Conservation (phyloP, 2,888 invertebrate genomes). For the Drosophila formosana region DNA sequence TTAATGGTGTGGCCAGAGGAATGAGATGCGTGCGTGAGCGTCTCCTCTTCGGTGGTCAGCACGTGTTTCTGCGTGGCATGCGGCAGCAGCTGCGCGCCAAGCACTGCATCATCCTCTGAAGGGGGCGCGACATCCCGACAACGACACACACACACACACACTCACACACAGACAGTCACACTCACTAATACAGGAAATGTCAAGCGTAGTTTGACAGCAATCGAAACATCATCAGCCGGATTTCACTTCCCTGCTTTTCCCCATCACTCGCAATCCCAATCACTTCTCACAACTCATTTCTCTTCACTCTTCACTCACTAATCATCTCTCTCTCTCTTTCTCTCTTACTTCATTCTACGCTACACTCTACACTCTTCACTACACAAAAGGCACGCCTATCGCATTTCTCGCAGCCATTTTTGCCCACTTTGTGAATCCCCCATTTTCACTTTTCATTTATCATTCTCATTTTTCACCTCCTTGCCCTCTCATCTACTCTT, state of each 20-base stretch:
- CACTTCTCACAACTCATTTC: background rate
- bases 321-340: conserved; percentile 8
- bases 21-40: conserved; percentile 79
- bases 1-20: conserved; percentile 83
- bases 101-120: conserved; percentile 74
- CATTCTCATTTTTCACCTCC: conserved; percentile 8
- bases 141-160: conserved; percentile 33
- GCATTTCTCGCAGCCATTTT: conserved; percentile 80
- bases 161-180: conserved; percentile 9
- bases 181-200: conserved; percentile 65
- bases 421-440: conserved; percentile 21
- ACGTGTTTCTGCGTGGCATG: conserved; percentile 64
- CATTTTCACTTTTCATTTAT: background rate
- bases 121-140: conserved; percentile 42
- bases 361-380: conserved; percentile 59
- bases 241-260: conserved; percentile 13
- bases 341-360: conserved; percentile 61
- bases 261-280: conserved; percentile 27
- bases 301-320: background rate
- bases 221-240: conserved; percentile 62
- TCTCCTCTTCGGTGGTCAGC: conserved; percentile 55
- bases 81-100: conserved; percentile 69
- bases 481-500: conserved; percentile 22
- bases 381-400: conserved; percentile 79
- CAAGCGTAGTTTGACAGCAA: conserved; percentile 74